A percentile compares a stretch with the other conserved stretches of the same genome.
Conservation (phyloP, 1,140 invertebrate genomes). For the Hestina assimilis region DNA sequence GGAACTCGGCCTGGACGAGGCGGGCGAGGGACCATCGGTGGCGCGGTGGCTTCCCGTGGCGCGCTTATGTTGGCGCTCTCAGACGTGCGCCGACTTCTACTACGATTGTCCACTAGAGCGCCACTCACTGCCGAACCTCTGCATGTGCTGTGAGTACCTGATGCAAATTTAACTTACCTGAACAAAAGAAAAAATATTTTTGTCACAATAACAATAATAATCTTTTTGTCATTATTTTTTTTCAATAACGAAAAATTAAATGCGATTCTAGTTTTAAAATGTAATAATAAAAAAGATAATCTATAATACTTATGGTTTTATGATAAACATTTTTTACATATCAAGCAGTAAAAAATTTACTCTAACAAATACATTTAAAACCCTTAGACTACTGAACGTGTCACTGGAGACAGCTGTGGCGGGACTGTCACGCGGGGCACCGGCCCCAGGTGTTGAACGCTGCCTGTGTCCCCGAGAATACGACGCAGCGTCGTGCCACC, state of each 20-base stretch:
- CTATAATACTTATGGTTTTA: too few species aligned
- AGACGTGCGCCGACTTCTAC: slow-evolving; percentile 88
- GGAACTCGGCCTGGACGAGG: slow-evolving; percentile 17
- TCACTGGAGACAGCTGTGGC: slow-evolving; percentile 90
- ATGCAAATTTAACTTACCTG: too few species aligned
- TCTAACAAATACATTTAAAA: slow-evolving; percentile 1
- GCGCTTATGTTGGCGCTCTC: slow-evolving; percentile 94
- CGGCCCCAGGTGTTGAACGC: slow-evolving; percentile 91
- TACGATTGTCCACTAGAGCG: slow-evolving; percentile 86
- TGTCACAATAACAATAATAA: too few species aligned
- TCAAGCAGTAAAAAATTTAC: neutral
- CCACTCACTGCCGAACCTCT: slow-evolving; percentile 77
- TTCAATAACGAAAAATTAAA: too few species aligned
- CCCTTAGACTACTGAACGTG: slow-evolving; percentile 84
- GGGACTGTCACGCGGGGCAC: slow-evolving; percentile 80
- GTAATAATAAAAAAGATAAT: too few species aligned
- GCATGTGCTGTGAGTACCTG: slow-evolving; percentile 55
- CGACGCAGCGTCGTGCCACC: slow-evolving; percentile 90
- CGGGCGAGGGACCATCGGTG: slow-evolving; percentile 2
- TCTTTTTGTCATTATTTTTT: too few species aligned
- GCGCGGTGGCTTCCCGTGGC: slow-evolving; percentile 36
- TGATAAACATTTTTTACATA: too few species aligned
- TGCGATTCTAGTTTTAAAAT: too few species aligned
- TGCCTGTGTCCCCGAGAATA: slow-evolving; percentile 92
- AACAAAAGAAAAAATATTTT: neutral